phyloP scores from a whole-genome alignment of 2,888 invertebrate species.

The Dynastes tityus region DNA sequence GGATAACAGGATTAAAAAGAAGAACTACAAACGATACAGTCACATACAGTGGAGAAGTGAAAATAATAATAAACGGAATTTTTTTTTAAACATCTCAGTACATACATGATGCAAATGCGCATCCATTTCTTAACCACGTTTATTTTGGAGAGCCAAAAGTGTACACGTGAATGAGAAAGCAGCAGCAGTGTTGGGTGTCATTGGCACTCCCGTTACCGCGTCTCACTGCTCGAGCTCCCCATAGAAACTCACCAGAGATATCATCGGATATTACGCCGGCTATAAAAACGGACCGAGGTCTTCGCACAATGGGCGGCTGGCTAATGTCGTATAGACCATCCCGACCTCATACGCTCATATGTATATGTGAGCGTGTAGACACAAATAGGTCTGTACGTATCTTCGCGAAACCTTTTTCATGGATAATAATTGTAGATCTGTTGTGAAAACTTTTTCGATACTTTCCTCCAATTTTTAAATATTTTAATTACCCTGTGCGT shows the following conservation, averaged over 20 bases:
- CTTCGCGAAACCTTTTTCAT: constrained; percentile 40
- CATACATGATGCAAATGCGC: no score
- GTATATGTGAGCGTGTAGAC: constrained; percentile 18
- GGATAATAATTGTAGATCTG: constrained; percentile 31
- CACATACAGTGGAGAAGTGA: no score
- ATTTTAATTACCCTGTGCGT: no score
- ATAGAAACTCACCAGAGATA: constrained; percentile 50
- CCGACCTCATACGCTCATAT: constrained; percentile 5
- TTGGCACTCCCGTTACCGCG: constrained; percentile 49
- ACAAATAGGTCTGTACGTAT: constrained; percentile 24
- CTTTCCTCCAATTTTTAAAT: neutral
- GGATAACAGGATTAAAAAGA: no score
- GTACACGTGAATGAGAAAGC: constrained; percentile 4
- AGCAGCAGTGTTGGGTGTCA: constrained; percentile 47
- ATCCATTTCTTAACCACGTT: no score
- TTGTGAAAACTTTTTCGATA: constrained; percentile 17
- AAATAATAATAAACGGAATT: no score
- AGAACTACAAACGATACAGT: no score
- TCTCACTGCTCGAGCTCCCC: constrained; percentile 30
- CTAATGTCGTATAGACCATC: constrained; percentile 51
- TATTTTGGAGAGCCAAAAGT: no score
- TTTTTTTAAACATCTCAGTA: no score
- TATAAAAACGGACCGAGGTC: constrained; percentile 55
- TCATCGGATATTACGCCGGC: constrained; percentile 54
- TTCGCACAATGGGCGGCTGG: constrained; percentile 54